phyloP scores from a whole-genome alignment of 2,888 invertebrate species.

The Oscheius sp. region DNA sequence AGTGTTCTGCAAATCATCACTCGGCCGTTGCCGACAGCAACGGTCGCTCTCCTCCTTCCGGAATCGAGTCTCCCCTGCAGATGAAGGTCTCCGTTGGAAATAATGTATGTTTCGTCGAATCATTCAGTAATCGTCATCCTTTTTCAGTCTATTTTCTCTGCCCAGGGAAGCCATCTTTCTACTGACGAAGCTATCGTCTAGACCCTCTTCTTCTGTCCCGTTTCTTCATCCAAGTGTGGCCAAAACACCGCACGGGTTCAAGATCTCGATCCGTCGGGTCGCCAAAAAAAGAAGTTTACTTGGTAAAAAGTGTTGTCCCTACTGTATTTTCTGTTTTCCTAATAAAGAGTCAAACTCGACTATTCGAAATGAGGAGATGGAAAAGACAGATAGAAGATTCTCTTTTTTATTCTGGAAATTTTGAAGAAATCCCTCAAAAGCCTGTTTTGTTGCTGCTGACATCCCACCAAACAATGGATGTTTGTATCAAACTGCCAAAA shows the following conservation, averaged over 20 bases:
- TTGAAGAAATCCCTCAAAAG: too few species aligned
- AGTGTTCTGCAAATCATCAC: slow-evolving; percentile 34
- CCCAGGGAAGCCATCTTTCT: slow-evolving; percentile 1
- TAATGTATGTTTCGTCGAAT: neutral
- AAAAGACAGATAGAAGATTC: slow-evolving; percentile 1
- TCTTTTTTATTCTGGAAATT: too few species aligned
- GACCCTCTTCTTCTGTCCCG: too few species aligned
- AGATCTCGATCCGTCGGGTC: slow-evolving; percentile 22
- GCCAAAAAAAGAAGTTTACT: slow-evolving; percentile 7
- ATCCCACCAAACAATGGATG: too few species aligned
- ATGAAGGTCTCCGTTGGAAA: slow-evolving; percentile 21
- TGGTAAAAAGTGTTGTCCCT: slow-evolving; percentile 3
- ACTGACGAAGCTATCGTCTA: slow-evolving; percentile 30
- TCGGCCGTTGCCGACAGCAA: slow-evolving; percentile 12
- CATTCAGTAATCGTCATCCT: neutral
- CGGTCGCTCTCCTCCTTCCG: slow-evolving; percentile 29
- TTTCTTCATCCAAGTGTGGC: neutral
- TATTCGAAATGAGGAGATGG: neutral
- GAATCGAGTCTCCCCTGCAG: slow-evolving; percentile 2
- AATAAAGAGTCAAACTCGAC: slow-evolving; percentile 12
- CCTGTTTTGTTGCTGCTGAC: too few species aligned
- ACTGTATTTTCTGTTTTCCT: neutral
- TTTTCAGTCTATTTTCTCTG: slow-evolving; percentile 16
- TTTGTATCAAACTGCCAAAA: too few species aligned
- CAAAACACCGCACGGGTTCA: slow-evolving; percentile 8